Evolutionary conservation across 1,140 invertebrate genomes (phyloP).

Genomic region (Drosophila insularis): DNA sequence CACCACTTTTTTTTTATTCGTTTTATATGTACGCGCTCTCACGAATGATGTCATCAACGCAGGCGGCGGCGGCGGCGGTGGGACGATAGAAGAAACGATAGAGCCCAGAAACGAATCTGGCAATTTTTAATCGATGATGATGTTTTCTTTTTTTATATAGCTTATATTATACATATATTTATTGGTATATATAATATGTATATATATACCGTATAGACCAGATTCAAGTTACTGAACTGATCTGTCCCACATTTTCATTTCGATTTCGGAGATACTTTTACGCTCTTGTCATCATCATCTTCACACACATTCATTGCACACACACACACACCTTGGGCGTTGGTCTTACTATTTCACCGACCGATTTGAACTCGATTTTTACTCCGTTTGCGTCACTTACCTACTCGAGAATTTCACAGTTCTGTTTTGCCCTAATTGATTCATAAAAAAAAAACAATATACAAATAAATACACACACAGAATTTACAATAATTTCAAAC

Average conservation of each 20-base stretch:
- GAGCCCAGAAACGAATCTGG: conserved; percentile 59
- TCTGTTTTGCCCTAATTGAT: conserved; percentile 67
- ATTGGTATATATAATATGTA: conserved; percentile 38
- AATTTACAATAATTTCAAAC: conserved; percentile 48
- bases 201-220: conserved; percentile 1
- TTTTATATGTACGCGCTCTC: conserved; percentile 51
- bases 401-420: conserved; percentile 69
- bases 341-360: conserved; percentile 65
- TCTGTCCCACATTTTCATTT: conserved; percentile 54
- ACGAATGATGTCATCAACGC: conserved; percentile 77
- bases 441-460: conserved; percentile 70
- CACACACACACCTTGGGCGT: conserved; percentile 58
- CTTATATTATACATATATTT: conserved; percentile 42
- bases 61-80: conserved; percentile 42
- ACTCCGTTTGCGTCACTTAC: conserved; percentile 62
- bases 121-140: conserved; percentile 77
- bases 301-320: conserved; percentile 20
- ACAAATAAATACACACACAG: conserved; percentile 31
- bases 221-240: conserved; percentile 16
- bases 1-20: conserved; percentile 21
- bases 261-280: conserved; percentile 64
- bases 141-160: conserved; percentile 8
- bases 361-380: conserved; percentile 42
- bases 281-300: conserved; percentile 35
- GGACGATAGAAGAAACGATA: conserved; percentile 43